Percentiles rank a stretch among this genome's conserved stretches.
Conservation (phyloP, 2,888 invertebrate species). For the Hipparchia sbordonii region DNA sequence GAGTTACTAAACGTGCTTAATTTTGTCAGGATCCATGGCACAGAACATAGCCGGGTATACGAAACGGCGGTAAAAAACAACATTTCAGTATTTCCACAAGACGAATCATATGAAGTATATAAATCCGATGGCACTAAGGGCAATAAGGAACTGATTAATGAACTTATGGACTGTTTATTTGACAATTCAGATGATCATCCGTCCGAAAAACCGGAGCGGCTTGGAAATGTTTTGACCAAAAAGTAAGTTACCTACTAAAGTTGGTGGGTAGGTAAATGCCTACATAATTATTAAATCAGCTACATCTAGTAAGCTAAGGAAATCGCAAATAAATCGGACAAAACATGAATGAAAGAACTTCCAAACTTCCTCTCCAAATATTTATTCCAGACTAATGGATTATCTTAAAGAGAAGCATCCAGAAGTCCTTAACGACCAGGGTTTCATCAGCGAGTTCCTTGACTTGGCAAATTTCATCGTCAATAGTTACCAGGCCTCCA, state of each 20-base stretch:
- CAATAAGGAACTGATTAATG: constrained; percentile 41
- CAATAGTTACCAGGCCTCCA: constrained; percentile 47
- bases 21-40: constrained; percentile 64
- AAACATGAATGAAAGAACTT: not conserved
- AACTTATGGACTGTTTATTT: constrained; percentile 42
- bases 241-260: constrained; percentile 15
- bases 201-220: constrained; percentile 28
- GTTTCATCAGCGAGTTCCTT: constrained; percentile 46
- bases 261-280: no score
- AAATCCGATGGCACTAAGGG: constrained; percentile 45
- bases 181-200: constrained; percentile 29
- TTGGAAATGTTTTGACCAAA: constrained; percentile 23
- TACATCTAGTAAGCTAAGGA: no score
- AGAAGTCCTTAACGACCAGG: constrained; percentile 43
- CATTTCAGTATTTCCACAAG: constrained; percentile 51
- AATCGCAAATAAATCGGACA: not conserved
- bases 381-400: constrained; percentile 44
- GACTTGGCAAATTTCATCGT: constrained; percentile 45
- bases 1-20: not conserved
- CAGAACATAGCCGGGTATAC: constrained; percentile 50
- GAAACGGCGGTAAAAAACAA: constrained; percentile 56
- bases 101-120: constrained; percentile 45
- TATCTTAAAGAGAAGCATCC: constrained; percentile 47
- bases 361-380: not conserved
- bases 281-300: no score